These are phyloP conservation scores for Spodoptera exigua DNA, from an alignment of 2,888 invertebrate genomes.

Conservation along the genomic window DNA sequence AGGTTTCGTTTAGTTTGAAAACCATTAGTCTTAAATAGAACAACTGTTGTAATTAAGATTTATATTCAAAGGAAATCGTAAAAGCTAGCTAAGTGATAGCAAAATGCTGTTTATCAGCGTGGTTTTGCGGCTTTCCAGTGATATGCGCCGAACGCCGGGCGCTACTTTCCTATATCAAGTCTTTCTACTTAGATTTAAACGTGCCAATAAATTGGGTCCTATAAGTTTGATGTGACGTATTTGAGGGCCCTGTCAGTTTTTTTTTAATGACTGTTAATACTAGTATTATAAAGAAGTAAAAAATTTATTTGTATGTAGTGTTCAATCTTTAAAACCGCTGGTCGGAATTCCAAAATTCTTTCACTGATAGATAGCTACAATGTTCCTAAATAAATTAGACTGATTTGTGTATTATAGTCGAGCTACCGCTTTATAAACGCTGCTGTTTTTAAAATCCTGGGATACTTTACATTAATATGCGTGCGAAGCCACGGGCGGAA, in stretches of 20 bases:
- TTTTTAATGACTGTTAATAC: too few species aligned
- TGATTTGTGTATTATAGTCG: too few species aligned
- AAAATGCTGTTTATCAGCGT: conserved; percentile 39
- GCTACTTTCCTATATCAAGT: conserved; percentile 51
- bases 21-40: conserved; percentile 4
- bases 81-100: conserved; percentile 34
- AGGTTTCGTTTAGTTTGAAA: conserved; percentile 2
- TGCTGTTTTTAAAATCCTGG: too few species aligned
- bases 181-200: conserved; percentile 33
- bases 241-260: conserved; percentile 7
- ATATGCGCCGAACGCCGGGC: conserved; percentile 21
- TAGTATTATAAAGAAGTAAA: too few species aligned
- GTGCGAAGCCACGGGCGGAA: too few species aligned
- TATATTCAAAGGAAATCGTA: conserved; percentile 39
- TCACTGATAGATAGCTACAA: too few species aligned
- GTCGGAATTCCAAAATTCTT: too few species aligned
- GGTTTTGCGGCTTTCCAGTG: conserved; percentile 48
- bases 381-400: too few species aligned
- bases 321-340: too few species aligned
- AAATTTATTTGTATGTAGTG: too few species aligned
- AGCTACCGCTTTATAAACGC: too few species aligned
- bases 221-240: conserved; percentile 27
- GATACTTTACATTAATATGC: too few species aligned
- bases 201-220: conserved; percentile 25
- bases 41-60: conserved; percentile 22